These are phyloP conservation scores for Parnassius smintheus DNA, from an alignment of 2,888 invertebrate genomes.

Conservation along the genomic window DNA sequence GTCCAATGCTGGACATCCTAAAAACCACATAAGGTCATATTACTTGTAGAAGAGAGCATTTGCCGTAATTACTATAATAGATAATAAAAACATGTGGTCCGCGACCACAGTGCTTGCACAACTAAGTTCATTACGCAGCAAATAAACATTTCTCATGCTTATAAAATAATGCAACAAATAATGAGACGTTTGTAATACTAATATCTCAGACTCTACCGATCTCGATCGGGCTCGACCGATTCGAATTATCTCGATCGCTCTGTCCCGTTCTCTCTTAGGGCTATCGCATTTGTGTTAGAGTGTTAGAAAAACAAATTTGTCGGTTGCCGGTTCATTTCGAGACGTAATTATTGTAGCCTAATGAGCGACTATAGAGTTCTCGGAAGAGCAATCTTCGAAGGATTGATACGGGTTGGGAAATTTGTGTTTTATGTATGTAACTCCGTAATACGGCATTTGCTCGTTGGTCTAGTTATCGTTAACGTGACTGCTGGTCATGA, in stretches of 20 bases:
- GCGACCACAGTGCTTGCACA: conserved; percentile 8
- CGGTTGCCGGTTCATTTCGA: conserved; percentile 51
- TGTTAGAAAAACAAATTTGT: conserved; percentile 47
- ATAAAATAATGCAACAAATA: conserved; percentile 59
- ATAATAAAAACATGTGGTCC: background rate
- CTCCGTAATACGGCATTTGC: too few relatives aligned
- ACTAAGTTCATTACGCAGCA: conserved; percentile 19
- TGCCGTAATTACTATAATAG: too few relatives aligned
- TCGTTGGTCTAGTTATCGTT: too few relatives aligned
- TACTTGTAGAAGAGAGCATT: too few relatives aligned
- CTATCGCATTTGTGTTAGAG: conserved; percentile 40
- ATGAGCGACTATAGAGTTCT: conserved; percentile 54
- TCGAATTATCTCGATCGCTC: conserved; percentile 61
- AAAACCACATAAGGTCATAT: too few relatives aligned
- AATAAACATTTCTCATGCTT: conserved; percentile 28
- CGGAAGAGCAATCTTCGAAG: conserved; percentile 52
- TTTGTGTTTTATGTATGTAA: conserved; percentile 27
- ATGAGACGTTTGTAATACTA: conserved; percentile 61
- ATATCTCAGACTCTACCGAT: conserved; percentile 63
- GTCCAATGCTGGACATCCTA: too few relatives aligned
- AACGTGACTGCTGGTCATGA: too few relatives aligned
- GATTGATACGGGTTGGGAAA: conserved; percentile 43
- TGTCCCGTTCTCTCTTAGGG: conserved; percentile 51
- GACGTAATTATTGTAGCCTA: conserved; percentile 62
- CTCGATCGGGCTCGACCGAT: conserved; percentile 61